A percentile compares a stretch with the other conserved stretches of the same genome.
Evolutionary conservation across 2,113 vertebrate genomes (phyloP).

Genomic region (Hippocampus zosterae): DNA sequence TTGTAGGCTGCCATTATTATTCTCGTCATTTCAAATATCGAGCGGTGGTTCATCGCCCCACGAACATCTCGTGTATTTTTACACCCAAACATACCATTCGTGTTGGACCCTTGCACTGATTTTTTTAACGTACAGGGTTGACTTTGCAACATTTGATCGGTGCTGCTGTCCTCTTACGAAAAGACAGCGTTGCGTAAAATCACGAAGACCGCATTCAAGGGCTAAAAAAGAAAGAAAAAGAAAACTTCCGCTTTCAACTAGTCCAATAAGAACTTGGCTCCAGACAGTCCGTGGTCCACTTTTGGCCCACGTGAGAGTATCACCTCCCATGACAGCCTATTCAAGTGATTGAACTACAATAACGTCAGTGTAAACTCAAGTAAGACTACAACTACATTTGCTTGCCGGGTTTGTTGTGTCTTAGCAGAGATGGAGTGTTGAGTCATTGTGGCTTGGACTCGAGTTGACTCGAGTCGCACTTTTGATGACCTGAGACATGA

Average conservation of each 20-base stretch:
- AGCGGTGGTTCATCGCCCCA: not conserved
- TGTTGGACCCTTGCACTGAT: not conserved
- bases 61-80: not conserved
- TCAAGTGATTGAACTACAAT: not conserved
- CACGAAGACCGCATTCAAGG: not conserved
- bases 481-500: no score
- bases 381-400: no score
- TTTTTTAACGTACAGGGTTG: not conserved
- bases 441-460: no score
- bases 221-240: slow-evolving; percentile 44
- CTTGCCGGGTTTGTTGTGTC: no score
- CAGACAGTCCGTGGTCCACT: not conserved
- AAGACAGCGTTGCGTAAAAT: slow-evolving; percentile 70
- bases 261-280: slow-evolving; percentile 27
- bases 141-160: slow-evolving; percentile 23
- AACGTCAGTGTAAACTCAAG: no score
- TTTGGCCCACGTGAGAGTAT: no score
- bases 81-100: not conserved
- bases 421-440: no score
- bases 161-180: slow-evolving; percentile 31
- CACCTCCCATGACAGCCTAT: not conserved
- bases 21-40: not conserved
- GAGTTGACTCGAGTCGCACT: no score
- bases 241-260: slow-evolving; percentile 74
- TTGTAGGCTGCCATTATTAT: not conserved